Conservation (phyloP, 2,797 vertebrate species). For the Sphenodon punctatus region DNA sequence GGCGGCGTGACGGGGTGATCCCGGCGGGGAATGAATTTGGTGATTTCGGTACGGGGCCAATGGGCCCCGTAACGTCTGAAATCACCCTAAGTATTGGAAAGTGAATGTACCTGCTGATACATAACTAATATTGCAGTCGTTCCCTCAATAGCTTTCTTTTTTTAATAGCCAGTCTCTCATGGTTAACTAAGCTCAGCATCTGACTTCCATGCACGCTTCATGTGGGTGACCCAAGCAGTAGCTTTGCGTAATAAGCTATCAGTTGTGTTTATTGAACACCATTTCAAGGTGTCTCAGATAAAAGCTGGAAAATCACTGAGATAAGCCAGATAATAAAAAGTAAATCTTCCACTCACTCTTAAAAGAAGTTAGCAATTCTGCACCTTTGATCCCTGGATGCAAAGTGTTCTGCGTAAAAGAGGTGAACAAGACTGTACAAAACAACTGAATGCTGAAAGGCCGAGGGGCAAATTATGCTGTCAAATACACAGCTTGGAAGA, state of each 20-base stretch:
- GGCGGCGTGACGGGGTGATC: too few species aligned
- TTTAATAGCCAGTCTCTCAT: background rate
- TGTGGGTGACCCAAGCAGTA: background rate
- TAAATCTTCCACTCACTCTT: background rate
- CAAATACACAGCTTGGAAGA: too few species aligned
- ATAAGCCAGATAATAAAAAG: background rate
- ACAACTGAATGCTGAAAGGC: background rate
- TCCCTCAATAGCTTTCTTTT: background rate
- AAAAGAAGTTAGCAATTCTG: background rate
- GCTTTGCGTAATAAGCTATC: background rate
- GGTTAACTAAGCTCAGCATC: background rate
- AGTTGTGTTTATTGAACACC: background rate
- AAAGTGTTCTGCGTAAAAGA: background rate
- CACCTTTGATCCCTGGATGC: background rate
- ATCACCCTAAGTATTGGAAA: too few species aligned
- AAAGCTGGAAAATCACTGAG: background rate
- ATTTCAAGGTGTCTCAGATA: background rate
- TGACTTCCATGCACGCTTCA: background rate
- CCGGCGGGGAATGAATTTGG: too few species aligned
- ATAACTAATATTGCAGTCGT: background rate
- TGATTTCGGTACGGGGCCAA: too few species aligned
- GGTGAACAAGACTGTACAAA: background rate
- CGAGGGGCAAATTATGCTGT: background rate
- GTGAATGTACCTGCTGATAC: background rate
- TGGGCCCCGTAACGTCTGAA: too few species aligned